Conservation (phyloP, 2,113 vertebrate species). For the Cinclus mexicanus region DNA sequence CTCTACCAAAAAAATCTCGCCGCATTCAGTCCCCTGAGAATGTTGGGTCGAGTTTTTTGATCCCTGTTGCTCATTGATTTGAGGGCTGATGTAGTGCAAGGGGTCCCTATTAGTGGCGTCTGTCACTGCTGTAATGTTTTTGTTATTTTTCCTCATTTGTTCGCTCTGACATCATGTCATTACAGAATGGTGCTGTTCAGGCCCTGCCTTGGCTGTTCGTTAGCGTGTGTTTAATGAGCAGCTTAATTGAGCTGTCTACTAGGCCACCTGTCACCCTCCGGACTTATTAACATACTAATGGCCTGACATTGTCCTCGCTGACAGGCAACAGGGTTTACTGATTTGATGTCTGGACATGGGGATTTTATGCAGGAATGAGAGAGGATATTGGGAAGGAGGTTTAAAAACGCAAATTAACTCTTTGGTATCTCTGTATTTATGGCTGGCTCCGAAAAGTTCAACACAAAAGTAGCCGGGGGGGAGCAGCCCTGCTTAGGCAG, state of each 20-base stretch:
- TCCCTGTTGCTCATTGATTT: conserved; percentile 87
- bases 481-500: neutral
- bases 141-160: conserved; percentile 95
- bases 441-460: conserved; percentile 64
- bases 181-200: conserved; percentile 93
- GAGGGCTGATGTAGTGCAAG: conserved; percentile 83
- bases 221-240: conserved; percentile 99
- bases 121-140: conserved; percentile 90
- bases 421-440: conserved; percentile 79
- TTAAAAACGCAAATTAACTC: conserved; percentile 84
- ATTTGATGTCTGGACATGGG: conserved; percentile 88
- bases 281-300: conserved; percentile 99
- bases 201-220: conserved; percentile 93
- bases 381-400: conserved; percentile 79
- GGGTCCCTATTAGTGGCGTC: conserved; percentile 92
- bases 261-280: conserved; percentile 98
- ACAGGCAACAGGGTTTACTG: conserved; percentile 90
- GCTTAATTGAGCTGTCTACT: conserved; percentile 99
- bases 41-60: conserved; percentile 86
- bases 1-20: conserved; percentile 77
- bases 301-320: conserved; percentile 96
- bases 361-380: conserved; percentile 85
- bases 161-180: conserved; percentile 97
- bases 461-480: conserved; percentile 1
- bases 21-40: conserved; percentile 81